Evolutionary conservation across 2,888 invertebrate species (phyloP), one percentile per base, ranked within the genome.

Genomic region (Stenchaetothrips biformis): DNA sequence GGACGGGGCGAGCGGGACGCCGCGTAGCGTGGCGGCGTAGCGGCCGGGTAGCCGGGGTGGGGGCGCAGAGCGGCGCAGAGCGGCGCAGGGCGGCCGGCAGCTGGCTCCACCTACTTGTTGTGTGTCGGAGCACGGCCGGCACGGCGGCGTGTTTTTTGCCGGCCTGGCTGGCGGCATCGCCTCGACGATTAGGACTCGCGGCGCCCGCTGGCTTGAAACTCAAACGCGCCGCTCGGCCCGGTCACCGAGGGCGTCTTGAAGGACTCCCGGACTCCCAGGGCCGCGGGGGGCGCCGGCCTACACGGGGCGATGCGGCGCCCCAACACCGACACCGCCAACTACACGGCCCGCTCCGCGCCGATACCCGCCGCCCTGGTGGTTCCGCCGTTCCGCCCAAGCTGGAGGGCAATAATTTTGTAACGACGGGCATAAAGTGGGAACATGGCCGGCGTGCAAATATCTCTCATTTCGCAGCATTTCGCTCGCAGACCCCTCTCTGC

Each of bases 51-150:
- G 37, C 37, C 37, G 37, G 37, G 37, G 37, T 37, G 37, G 37
- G 37, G 37, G 37, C 37, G 37, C 37, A 53, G 53, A 11, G 53
- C 25, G 67, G 67, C 67, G 67, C n/a, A n/a, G n/a, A n/a, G n/a
- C n/a, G n/a, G n/a, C n/a, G 21, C n/a, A 67, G 67, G 67, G 67
- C 21, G 25, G 67, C 21, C 21, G 67, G 25, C 67, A 74, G 67
- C 67, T 74, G 67, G 67, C 67, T 74, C 67, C 67, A 74, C 67
- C 67, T 74, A 74, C 67, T 74, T 74, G 67, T 74, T 74, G 67
- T 74, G 67, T 74, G 67, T 74, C 21, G 25, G 67, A 7, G 25
- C 11, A 8, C 11, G 25, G 21, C 59, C 8, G 13, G 59, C 59
- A 6, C 18, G 53, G 53, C 53, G 59, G 59, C 59, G 59, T 59